Evolutionary conservation across 2,797 vertebrate species (phyloP), one percentile per base, ranked within the genome.

Genomic region (Arnoldichthys spilopterus): DNA sequence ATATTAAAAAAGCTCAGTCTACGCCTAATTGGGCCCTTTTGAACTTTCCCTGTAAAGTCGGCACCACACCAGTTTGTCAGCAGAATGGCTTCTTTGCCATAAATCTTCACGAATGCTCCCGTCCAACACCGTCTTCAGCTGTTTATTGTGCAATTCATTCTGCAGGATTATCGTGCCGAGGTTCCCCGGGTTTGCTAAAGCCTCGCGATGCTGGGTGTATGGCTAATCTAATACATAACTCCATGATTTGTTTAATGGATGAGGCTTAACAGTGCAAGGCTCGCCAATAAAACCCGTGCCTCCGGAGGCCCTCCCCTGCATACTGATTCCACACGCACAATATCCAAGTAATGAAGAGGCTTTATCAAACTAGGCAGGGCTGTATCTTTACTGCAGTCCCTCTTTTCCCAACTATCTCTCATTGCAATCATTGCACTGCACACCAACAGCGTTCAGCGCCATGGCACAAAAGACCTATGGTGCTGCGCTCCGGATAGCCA

Each of bases 191-290:
- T 90, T 91, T 84, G 86, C 74, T 85, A 74, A 70, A 84, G 85
- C 89, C 89, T 89, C 74, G 85, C 77, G 72, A 87, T 88, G 86
- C 82, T 79, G 79, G 87, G 83, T 87, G 84, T 91, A 90, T 84
- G 78, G 88, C 90, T 94, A 93, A 94, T 94, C 91, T 92, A 93
- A 92, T 93, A 91, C 90, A 92, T 89, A 91, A 92, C 88, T 86
- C 86, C 88, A 89, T 93, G 92, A 93, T 93, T 93, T 93, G 91
- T 93, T 93, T 94, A 94, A 93, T 93, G 89, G 90, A 92, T 92
- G 91, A 91, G 91, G 88, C 88, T 92, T 91, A 89, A 88, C 89
- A 87, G 89, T 86, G 90, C 89, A 87, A 92, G 84, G 89, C 85
- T 87, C 83, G 84, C 90, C 92, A 94, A 93, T 94, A 93, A 94